These are phyloP conservation scores for Chelonoidis abingdonii DNA, from an alignment of 2,113 vertebrate species.

Conservation along the genomic window DNA sequence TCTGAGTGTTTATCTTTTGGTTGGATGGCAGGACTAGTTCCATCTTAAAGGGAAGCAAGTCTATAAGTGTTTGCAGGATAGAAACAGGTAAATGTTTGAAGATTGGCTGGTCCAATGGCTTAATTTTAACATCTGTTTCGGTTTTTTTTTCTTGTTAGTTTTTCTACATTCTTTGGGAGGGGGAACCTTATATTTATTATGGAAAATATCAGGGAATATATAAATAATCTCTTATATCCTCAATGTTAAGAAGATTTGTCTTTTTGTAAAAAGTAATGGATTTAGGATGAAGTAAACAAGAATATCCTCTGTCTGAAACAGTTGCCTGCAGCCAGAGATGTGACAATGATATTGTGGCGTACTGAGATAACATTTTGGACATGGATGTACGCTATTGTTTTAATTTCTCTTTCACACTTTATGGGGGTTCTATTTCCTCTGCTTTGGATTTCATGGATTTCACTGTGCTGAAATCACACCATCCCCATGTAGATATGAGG, in stretches of 20 bases:
- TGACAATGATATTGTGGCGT: no score
- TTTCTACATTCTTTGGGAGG: background rate
- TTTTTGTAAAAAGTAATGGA: background rate
- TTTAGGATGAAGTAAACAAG: background rate
- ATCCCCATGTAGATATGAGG: background rate
- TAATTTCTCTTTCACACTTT: background rate
- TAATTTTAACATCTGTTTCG: background rate
- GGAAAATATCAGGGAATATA: background rate
- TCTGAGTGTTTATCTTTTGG: background rate
- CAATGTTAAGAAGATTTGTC: background rate
- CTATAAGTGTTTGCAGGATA: background rate
- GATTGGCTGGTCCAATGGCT: background rate
- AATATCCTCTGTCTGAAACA: rapidly evolving
- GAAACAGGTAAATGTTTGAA: rapidly evolving
- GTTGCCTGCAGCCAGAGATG: background rate
- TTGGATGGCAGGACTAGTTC: no score
- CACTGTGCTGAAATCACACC: background rate
- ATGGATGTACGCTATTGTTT: background rate
- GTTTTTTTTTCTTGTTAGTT: background rate
- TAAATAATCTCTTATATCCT: background rate
- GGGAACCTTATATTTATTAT: background rate
- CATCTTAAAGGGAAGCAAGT: background rate
- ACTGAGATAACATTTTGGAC: background rate
- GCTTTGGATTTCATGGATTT: background rate
- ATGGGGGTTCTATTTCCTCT: background rate